A percentile compares a stretch with the other conserved stretches of the same genome.
Conservation (phyloP, 2,113 vertebrate species). For the Proteles cristata region DNA sequence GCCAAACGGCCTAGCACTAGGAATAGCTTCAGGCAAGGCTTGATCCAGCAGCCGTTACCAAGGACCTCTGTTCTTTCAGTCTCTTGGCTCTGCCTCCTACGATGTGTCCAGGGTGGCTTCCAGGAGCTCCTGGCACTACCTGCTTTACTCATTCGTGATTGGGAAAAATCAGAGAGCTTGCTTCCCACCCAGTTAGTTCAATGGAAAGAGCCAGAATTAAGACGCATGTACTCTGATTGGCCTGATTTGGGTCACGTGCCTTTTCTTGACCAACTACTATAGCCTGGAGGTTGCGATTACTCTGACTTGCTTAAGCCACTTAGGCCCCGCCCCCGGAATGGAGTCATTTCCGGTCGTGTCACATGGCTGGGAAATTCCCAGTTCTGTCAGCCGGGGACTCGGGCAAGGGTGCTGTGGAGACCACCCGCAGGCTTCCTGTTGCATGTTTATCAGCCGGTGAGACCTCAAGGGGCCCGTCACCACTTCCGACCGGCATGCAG, state of each 20-base stretch:
- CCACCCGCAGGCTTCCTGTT: neutral
- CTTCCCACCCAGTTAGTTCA: neutral
- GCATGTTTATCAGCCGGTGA: neutral
- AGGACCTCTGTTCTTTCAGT: neutral
- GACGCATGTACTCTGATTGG: neutral
- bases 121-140: neutral
- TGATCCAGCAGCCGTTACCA: slow-evolving; percentile 37
- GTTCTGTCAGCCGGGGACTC: neutral
- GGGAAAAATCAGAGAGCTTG: neutral
- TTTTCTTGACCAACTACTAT: slow-evolving; percentile 24
- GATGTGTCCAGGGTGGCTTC: neutral
- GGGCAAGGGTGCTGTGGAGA: neutral
- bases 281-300: neutral
- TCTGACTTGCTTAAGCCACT: slow-evolving; percentile 9
- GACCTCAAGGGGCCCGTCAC: neutral
- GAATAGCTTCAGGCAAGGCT: slow-evolving; percentile 52
- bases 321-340: neutral
- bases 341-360: slow-evolving; percentile 6
- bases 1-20: neutral
- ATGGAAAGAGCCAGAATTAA: slow-evolving; percentile 2
- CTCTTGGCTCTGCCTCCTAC: neutral
- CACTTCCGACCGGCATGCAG: neutral
- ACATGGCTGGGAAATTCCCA: slow-evolving; percentile 59
- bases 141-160: slow-evolving; percentile 4
- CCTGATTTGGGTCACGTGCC: neutral